Base-by-base conservation (phyloP, 1,140 invertebrate species). In the Alviniconcha marisindica region DNA sequence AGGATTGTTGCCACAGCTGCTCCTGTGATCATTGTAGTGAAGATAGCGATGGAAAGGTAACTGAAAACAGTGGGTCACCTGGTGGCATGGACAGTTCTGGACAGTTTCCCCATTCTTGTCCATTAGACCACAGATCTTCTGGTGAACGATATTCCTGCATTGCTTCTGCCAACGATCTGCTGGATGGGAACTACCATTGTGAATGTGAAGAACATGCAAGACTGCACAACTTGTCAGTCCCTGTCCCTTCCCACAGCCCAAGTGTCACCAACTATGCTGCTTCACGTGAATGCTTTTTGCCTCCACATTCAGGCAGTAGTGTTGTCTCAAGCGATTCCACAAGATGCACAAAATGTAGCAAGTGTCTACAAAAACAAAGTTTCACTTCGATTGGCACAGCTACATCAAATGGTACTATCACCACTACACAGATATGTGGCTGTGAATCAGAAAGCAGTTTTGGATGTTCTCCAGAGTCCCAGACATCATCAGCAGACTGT, bases 131-230 rank as follows among this genome's bases (percentile, higher is more conserved):
- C 15, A 38, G 36, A 28, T 36, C 15, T 10, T 14, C 31, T 2
- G 38, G 69, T 36, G 40, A 66, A 24, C 15, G 38, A 69, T 60
- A 40, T 42, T 38, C 66, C 5, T 71, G n/a, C 24, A 33, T 44
- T n/a, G 42, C 63, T 51, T 51, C 85, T 31, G 78, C 74, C 60
- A 51, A 38, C 77, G 77, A 77, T 69, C 44, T 83, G 76, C 81
- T 82, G 36, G 83, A 83, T 40, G 78, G 80, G 60, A 76, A 82
- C 42, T 84, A 83, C 38, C 81, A 81, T 40, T 74, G 69, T 31
- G 66, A 74, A 63, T 80, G 80, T 86, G 38, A n/a, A 28, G 24
- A 54, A 1, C 71, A 40, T 15, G 63, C 5, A 33, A 33, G 28
- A 28, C 2, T 66, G 24, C 28, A 66, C 44, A 48, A 18, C 48